A percentile compares a stretch with the other conserved stretches of the same genome.
phyloP scores from a whole-genome alignment of 2,797 vertebrate species.

The Gambusia yucatana region DNA sequence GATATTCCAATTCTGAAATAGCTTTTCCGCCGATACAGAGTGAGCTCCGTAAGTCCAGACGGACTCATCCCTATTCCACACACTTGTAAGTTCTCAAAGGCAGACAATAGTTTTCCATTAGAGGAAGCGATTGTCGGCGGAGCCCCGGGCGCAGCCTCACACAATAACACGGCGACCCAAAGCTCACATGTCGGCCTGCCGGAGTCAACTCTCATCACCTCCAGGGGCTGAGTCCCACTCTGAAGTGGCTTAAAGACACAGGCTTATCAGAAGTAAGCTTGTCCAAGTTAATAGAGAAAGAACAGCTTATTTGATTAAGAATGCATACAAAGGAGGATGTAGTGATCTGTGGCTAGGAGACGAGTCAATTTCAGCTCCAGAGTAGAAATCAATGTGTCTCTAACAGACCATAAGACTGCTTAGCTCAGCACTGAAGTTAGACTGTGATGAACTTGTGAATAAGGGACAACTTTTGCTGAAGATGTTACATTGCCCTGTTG shows the following conservation, averaged over 20 bases:
- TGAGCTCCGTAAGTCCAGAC: slow-evolving; percentile 60
- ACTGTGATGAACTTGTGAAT: neutral
- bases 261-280: slow-evolving; percentile 70
- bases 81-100: slow-evolving; percentile 62
- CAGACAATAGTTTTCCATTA: slow-evolving; percentile 84
- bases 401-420: neutral
- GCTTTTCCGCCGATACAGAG: slow-evolving; percentile 50
- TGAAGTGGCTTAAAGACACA: slow-evolving; percentile 69
- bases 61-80: slow-evolving; percentile 63
- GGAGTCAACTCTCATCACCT: slow-evolving; percentile 70
- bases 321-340: slow-evolving; percentile 61
- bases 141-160: slow-evolving; percentile 64
- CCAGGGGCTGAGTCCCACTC: slow-evolving; percentile 41
- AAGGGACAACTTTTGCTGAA: neutral
- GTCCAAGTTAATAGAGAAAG: slow-evolving; percentile 73
- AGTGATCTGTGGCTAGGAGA: slow-evolving; percentile 47
- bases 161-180: slow-evolving; percentile 70
- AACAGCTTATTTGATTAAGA: slow-evolving; percentile 74
- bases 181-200: slow-evolving; percentile 48
- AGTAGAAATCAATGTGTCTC: slow-evolving; percentile 34
- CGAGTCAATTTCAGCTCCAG: slow-evolving; percentile 39
- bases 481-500: neutral
- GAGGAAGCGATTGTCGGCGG: slow-evolving; percentile 72
- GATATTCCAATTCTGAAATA: slow-evolving; percentile 75
- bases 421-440: slow-evolving; percentile 1